Evolutionary conservation across 1,140 invertebrate genomes (phyloP).

Genomic region (Drosophila ananassae): DNA sequence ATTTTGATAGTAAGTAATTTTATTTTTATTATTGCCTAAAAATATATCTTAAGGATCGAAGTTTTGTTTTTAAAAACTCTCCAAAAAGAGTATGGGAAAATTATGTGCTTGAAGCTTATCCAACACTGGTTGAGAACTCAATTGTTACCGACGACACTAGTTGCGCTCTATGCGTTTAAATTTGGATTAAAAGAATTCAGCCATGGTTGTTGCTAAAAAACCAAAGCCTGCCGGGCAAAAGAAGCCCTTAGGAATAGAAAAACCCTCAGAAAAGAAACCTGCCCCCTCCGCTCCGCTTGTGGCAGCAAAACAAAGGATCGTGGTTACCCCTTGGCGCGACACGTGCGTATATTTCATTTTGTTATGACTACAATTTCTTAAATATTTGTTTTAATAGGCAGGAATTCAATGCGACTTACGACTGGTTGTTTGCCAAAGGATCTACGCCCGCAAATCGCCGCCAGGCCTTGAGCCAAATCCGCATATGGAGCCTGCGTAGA

Average conservation of each 20-base stretch:
- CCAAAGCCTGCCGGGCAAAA: conserved; percentile 8
- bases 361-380: not conserved
- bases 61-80: too few species aligned
- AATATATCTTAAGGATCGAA: too few species aligned
- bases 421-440: conserved; percentile 51
- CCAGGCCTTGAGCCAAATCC: conserved; percentile 54
- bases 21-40: too few species aligned
- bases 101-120: not conserved
- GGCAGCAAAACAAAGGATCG: conserved; percentile 49
- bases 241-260: conserved; percentile 2
- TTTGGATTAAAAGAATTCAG: not conserved
- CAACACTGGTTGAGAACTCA: not conserved
- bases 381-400: conserved; percentile 37
- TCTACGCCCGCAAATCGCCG: conserved; percentile 19
- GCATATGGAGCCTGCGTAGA: conserved; percentile 71
- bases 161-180: not conserved
- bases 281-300: not conserved
- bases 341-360: conserved; percentile 52
- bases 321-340: conserved; percentile 70
- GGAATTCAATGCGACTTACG: conserved; percentile 67
- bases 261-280: conserved; percentile 7
- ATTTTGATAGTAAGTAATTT: too few species aligned
- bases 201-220: conserved; percentile 3
- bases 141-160: not conserved
- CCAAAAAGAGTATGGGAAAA: not conserved